Conservation (phyloP, 2,888 invertebrate genomes). For the Odiellus spinosus region DNA sequence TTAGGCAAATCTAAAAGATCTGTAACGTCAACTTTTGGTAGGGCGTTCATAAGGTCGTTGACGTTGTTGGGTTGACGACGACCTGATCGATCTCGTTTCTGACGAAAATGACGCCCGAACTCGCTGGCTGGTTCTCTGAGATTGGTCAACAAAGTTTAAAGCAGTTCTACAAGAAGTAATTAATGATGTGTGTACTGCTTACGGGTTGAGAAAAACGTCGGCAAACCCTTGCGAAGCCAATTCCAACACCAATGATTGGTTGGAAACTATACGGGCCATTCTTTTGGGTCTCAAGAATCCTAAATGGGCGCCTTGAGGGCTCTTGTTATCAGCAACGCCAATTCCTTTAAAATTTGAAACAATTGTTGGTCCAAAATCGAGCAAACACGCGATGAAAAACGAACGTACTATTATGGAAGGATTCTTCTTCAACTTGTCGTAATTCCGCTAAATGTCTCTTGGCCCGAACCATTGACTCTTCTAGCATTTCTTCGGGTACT, state of each 20-base stretch:
- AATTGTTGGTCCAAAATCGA: no score
- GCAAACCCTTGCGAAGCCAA: conserved; percentile 44
- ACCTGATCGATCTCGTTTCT: conserved; percentile 12
- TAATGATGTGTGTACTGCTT: background rate
- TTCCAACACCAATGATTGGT: conserved; percentile 69
- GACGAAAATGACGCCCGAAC: conserved; percentile 2
- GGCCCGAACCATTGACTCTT: conserved; percentile 14
- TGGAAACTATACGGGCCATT: conserved; percentile 64
- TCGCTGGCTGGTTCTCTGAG: no score
- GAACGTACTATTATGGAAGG: conserved; percentile 10
- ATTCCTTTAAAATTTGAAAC: no score
- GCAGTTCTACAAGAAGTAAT: no score
- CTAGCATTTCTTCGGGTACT: conserved; percentile 9
- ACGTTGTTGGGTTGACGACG: conserved; percentile 24
- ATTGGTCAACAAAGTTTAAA: no score
- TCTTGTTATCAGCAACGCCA: conserved; percentile 15
- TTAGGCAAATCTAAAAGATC: conserved; percentile 32
- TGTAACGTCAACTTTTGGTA: conserved; percentile 33
- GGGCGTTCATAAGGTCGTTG: conserved; percentile 30
- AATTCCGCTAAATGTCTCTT: conserved; percentile 27
- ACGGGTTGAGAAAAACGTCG: conserved; percentile 4
- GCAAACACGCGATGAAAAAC: no score
- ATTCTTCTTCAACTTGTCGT: conserved; percentile 10
- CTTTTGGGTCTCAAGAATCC: conserved; percentile 78
- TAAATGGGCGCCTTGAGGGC: conserved; percentile 33